These are phyloP conservation scores for Corapipo altera DNA, from an alignment of 2,113 vertebrate species.

Conservation along the genomic window DNA sequence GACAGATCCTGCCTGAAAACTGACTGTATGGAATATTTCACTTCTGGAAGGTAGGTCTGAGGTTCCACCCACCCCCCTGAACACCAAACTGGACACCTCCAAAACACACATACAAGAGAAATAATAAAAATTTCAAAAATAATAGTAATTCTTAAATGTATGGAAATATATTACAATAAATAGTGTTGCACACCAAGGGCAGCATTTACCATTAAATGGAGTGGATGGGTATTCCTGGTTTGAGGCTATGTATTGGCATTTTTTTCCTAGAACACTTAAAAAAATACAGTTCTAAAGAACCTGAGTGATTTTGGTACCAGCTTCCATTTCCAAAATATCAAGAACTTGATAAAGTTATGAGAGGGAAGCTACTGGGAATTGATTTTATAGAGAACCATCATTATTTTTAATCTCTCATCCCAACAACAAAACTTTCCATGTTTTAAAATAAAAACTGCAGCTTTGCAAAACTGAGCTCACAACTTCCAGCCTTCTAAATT, in stretches of 20 bases:
- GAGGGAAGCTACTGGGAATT: background rate
- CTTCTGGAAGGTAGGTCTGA: background rate
- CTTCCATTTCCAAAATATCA: background rate
- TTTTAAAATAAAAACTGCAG: conserved; percentile 19
- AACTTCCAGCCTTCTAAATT: background rate
- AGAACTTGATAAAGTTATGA: background rate
- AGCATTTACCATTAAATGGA: background rate
- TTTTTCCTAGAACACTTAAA: background rate
- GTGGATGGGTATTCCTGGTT: background rate
- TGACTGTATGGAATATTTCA: background rate
- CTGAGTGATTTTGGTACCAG: background rate
- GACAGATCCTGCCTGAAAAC: background rate
- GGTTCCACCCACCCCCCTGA: rapidly evolving
- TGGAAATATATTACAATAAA: background rate
- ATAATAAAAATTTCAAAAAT: background rate
- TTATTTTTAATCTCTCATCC: background rate
- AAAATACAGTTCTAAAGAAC: background rate
- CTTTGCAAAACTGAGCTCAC: background rate
- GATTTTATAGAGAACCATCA: background rate
- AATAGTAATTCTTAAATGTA: background rate
- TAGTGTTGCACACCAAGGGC: background rate
- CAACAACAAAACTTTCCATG: background rate
- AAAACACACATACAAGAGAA: background rate
- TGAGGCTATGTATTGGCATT: background rate
- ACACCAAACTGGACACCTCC: background rate